Percentiles rank a stretch among this genome's conserved stretches.
Evolutionary conservation across 2,888 invertebrate species (phyloP).

Genomic region (Amphipyra berbera): DNA sequence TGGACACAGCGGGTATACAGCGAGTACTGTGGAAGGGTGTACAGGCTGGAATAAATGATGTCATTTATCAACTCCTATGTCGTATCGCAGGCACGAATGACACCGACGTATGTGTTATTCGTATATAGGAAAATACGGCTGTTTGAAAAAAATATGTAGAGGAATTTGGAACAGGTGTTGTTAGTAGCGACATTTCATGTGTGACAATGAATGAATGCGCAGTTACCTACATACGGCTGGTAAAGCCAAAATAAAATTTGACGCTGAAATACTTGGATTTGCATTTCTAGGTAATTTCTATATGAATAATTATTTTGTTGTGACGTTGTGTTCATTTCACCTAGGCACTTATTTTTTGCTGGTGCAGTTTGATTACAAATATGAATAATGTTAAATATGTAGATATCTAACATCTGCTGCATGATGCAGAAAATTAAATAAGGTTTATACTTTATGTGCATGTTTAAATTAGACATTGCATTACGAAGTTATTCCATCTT

Average conservation of each 20-base stretch:
- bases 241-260: slow-evolving; percentile 37
- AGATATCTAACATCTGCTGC: neutral
- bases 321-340: neutral
- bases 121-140: slow-evolving; percentile 45
- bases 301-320: neutral
- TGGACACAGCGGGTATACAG: slow-evolving; percentile 52
- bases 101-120: slow-evolving; percentile 61
- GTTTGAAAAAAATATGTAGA: slow-evolving; percentile 57
- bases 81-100: slow-evolving; percentile 65
- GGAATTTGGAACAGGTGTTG: slow-evolving; percentile 69
- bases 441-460: neutral
- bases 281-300: neutral
- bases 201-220: slow-evolving; percentile 61
- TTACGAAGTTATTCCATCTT: slow-evolving; percentile 34
- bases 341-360: no score
- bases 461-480: slow-evolving; percentile 18
- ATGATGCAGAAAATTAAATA: neutral
- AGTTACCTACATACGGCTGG: slow-evolving; percentile 37
- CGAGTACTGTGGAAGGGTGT: slow-evolving; percentile 53
- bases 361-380: neutral
- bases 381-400: neutral
- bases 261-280: neutral
- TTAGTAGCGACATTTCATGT: slow-evolving; percentile 67
- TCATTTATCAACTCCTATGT: slow-evolving; percentile 68
- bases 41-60: slow-evolving; percentile 68